Percentiles rank a stretch among this genome's conserved stretches.
phyloP scores from a whole-genome alignment of 2,888 invertebrate species.

The Cybosia mesomella region DNA sequence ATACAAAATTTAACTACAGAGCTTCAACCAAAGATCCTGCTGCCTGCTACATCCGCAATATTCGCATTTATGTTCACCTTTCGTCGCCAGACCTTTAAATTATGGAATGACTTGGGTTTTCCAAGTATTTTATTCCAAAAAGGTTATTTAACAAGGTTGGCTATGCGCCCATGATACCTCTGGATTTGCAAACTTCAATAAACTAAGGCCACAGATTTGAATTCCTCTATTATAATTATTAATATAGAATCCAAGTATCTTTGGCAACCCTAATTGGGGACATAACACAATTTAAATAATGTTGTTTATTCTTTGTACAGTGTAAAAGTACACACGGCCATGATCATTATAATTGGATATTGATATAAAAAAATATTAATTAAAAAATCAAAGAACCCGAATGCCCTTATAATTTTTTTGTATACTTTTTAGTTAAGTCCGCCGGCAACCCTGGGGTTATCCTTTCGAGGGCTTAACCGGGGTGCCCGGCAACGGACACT shows the following conservation, averaged over 20 bases:
- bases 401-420: too few relatives aligned
- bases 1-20: not conserved
- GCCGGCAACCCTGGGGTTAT: too few relatives aligned
- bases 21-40: not conserved
- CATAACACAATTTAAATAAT: too few relatives aligned
- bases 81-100: not conserved
- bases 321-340: not conserved
- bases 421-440: too few relatives aligned
- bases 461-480: too few relatives aligned
- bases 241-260: too few relatives aligned
- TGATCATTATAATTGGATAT: not conserved
- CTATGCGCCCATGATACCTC: not conserved
- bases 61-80: constrained; percentile 1
- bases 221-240: too few relatives aligned
- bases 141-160: not conserved
- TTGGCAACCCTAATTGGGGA: too few relatives aligned
- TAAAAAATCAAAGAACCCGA: too few relatives aligned
- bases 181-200: not conserved
- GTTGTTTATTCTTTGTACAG: too few relatives aligned
- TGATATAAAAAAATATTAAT: too few relatives aligned
- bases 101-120: not conserved
- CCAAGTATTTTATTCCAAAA: not conserved
- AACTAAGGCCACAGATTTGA: not conserved
- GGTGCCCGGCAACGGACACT: too few relatives aligned
- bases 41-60: constrained; percentile 1